Evolutionary conservation across 2,888 invertebrate genomes (phyloP), one percentile per base, ranked within the genome.

Genomic region (Lagria hirta): DNA sequence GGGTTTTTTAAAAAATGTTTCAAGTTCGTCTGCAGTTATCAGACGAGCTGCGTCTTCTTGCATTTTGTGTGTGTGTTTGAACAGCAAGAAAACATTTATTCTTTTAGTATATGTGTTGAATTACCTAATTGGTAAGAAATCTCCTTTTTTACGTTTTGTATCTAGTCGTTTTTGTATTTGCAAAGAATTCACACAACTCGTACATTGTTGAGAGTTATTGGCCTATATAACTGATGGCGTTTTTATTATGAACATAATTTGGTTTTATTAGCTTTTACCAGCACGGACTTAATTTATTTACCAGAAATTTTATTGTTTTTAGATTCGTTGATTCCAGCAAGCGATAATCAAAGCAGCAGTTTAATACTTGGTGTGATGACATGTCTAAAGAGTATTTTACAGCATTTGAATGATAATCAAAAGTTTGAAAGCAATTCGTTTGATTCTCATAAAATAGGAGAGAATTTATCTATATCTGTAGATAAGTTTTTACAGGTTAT

Each of bases 41-140:
- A 77, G 94, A 44, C 80, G 97, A 51, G 86, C 89, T 13, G 84
- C 90, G 16, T 84, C 92, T 1, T 81, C 79, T 34, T 88, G 89
- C 69, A 82, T 94, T 42, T 81, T 90, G 21, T 80, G 83, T 44
- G 78, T 93, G 38, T 90, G 92, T 70, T 77, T 85, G 46, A 81
- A 90, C 72, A 84, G 84, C 49, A 77, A 87, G 36, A 89, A 88
- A 66, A 80, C 82, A 2, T 69, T 72, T 44, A 71, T 80, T 51
- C 86, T 87, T 70, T 70, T 83, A 48, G 75, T 78, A 2, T 79
- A 86, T 62, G 76, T 87, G n/a, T 74, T 88, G 12, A 78, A 79
- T 44, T 73, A 77, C 52, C 69, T 84, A 27, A 66, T 83, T 61
- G 83, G 79, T 79, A 65, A 61, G 55, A 42, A 34, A 15, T 29